These are phyloP conservation scores for Gobio occitaniae DNA, from an alignment of 2,797 vertebrate species.

Conservation along the genomic window DNA sequence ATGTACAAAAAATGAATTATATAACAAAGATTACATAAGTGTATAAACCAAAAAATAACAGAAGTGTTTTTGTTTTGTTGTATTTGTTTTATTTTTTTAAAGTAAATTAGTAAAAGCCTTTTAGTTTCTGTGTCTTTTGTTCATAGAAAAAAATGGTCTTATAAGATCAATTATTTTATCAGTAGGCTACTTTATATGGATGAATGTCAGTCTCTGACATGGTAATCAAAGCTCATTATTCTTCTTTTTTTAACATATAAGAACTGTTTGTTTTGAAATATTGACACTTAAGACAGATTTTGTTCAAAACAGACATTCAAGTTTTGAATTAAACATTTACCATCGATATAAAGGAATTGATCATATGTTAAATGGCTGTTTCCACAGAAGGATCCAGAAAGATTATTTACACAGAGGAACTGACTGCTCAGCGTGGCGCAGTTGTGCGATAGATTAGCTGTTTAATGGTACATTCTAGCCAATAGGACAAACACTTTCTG, in stretches of 20 bases:
- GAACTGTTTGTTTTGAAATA: not conserved
- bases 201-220: not conserved
- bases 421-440: constrained; percentile 33
- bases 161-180: not conserved
- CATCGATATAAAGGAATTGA: not conserved
- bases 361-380: not conserved
- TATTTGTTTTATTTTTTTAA: no score
- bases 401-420: not conserved
- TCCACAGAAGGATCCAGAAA: constrained; percentile 35
- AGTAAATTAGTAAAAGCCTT: not conserved
- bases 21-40: not conserved
- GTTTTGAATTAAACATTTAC: not conserved
- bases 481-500: constrained; percentile 44
- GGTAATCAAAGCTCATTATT: not conserved
- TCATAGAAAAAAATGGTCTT: not conserved
- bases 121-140: not conserved
- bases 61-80: not conserved
- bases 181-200: not conserved
- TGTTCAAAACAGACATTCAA: not conserved
- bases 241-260: not conserved
- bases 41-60: not conserved
- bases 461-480: constrained; percentile 31
- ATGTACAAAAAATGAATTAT: not conserved
- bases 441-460: constrained; percentile 33
- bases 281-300: not conserved